These are phyloP conservation scores for Aplochiton taeniatus DNA, from an alignment of 2,797 vertebrate genomes.

Conservation along the genomic window DNA sequence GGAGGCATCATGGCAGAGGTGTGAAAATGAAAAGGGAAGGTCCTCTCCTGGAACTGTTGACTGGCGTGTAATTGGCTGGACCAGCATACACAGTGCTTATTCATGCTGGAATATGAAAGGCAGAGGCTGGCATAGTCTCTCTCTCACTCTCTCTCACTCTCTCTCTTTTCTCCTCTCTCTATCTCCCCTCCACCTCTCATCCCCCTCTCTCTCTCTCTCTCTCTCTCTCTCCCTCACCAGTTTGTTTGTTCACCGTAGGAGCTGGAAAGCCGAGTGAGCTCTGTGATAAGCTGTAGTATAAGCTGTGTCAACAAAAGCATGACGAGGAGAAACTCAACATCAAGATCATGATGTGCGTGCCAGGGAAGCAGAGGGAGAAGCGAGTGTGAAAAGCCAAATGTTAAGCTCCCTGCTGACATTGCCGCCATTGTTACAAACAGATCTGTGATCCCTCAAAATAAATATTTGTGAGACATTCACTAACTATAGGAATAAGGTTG, in stretches of 20 bases:
- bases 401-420: background rate
- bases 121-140: background rate
- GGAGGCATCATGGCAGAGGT: conserved; percentile 15
- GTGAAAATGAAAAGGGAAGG: conserved; percentile 38
- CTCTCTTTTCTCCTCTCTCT: conserved; percentile 1
- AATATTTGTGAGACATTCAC: no score
- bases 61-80: conserved; percentile 40
- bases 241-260: conserved; percentile 1
- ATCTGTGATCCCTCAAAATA: background rate
- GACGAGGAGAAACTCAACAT: conserved; percentile 17
- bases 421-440: background rate
- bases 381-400: background rate
- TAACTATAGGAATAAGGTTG: no score
- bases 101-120: conserved; percentile 40
- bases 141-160: conserved; percentile 12
- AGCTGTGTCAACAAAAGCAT: conserved; percentile 22
- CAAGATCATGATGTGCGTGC: background rate
- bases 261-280: conserved; percentile 7
- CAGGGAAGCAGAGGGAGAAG: background rate
- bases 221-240: background rate
- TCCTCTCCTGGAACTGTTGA: conserved; percentile 41
- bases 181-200: background rate
- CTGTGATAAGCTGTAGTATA: conserved; percentile 23
- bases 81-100: conserved; percentile 51
- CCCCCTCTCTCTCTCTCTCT: background rate